Base-by-base conservation (phyloP, 2,113 vertebrate genomes). In the Hippocampus abdominalis region DNA sequence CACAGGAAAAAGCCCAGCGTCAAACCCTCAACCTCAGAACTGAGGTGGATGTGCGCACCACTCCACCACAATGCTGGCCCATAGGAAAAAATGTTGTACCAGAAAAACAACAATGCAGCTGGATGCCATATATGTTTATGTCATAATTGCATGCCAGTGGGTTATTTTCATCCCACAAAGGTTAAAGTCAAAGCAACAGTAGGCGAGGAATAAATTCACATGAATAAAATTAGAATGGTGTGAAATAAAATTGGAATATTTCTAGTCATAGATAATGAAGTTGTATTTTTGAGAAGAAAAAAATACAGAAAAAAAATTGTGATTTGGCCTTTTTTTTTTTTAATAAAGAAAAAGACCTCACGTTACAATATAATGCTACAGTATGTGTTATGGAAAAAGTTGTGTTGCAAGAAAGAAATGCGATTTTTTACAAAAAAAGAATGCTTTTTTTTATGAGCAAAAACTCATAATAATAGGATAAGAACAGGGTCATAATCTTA, bases 91-190 rank as follows among this genome's bases (percentile, higher is more conserved):
- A 60, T 27, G 21, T 21, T 54, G 46, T 68, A 40, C 62, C 32
- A 67, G 68, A 67, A 57, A 68, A 65, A 2, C 10, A 21, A 54
- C 42, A 68, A 25, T 63, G 59, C 44, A 49, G 25, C 12, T 51
- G 25, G 7, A 12, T 32, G 56, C 25, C 8, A 13, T 10, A 15
- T 15, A n/a, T 15, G 3, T 57, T 57, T 29, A 8, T 29, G 57
- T 60, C 54, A 6, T 57, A 13, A 57, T 57, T 25, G n/a, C 12
- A 23, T n/a, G n/a, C n/a, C 53, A 4, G 15, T 27, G 3, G 3
- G 10, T 56, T 56, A 56, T 56, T 25, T 23, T 25, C 53, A 56
- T 56, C 11, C 3, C 21, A 56, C 20, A 57, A 57, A 57, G 54
- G 23, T 12, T 3, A 12, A 25, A 23, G 54, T 29, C 27, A 25